Conservation (phyloP, 2,888 invertebrate genomes). For the Limenitis camilla region DNA sequence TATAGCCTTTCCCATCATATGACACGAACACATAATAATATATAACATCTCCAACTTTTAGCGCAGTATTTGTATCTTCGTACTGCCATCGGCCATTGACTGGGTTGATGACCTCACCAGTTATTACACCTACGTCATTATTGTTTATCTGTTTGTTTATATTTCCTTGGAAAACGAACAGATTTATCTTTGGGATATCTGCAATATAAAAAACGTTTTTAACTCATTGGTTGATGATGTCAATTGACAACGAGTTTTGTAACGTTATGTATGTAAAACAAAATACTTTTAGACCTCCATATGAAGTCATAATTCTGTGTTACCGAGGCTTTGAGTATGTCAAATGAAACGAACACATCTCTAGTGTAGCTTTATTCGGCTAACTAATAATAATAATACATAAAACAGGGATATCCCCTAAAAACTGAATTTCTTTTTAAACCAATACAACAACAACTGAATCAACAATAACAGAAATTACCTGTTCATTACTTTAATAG, state of each 20-base stretch:
- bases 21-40: constrained; percentile 78
- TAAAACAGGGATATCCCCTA: too few species aligned
- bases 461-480: too few species aligned
- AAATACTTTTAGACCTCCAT: too few species aligned
- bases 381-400: neutral
- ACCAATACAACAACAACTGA: too few species aligned
- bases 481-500: too few species aligned
- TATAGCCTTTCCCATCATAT: constrained; percentile 57
- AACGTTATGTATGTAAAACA: too few species aligned
- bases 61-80: constrained; percentile 50
- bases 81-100: constrained; percentile 68
- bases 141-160: constrained; percentile 69
- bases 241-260: too few species aligned
- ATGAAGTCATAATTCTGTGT: too few species aligned
- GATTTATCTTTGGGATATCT: constrained; percentile 65
- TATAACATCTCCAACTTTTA: constrained; percentile 73
- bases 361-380: too few species aligned
- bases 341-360: too few species aligned
- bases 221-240: neutral
- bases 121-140: constrained; percentile 69
- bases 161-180: constrained; percentile 79
- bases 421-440: too few species aligned
- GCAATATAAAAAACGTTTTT: constrained; percentile 22
- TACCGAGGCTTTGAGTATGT: too few species aligned
- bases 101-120: constrained; percentile 57